phyloP scores from a whole-genome alignment of 1,140 invertebrate species.

The Rhopalosiphum maidis region DNA sequence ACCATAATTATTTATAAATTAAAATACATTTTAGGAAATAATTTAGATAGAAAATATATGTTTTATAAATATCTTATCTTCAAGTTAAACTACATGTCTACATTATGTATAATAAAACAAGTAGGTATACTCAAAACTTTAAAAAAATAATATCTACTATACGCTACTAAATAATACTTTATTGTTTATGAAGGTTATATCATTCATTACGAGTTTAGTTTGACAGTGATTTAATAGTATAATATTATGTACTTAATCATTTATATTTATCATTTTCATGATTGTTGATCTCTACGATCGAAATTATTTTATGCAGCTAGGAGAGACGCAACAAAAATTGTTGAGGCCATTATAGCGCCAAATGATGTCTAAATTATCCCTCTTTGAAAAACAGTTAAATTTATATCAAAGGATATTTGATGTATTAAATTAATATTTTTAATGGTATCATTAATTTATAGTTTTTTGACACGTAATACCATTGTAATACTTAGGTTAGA shows the following conservation, averaged over 20 bases:
- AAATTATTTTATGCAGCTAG: not conserved
- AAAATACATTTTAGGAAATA: not conserved
- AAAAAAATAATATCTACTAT: not conserved
- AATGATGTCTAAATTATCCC: not conserved
- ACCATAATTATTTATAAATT: not conserved
- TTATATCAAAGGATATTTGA: not conserved
- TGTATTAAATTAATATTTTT: not conserved
- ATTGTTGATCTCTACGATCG: not conserved
- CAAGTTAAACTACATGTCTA: not conserved
- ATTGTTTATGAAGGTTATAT: not conserved
- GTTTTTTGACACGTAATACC: not conserved
- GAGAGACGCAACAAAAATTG: not conserved
- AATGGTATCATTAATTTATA: not conserved
- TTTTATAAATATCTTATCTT: not conserved
- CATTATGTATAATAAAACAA: not conserved
- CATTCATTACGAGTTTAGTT: not conserved
- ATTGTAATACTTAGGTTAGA: not conserved
- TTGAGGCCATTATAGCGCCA: not conserved
- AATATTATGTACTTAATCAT: not conserved
- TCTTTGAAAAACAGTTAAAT: not conserved
- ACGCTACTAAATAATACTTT: not conserved
- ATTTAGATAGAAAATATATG: not conserved
- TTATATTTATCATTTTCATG: not conserved
- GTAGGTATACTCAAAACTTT: not conserved
- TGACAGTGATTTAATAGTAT: not conserved